Conservation (phyloP, 2,113 vertebrate genomes). For the Phasianus colchicus region DNA sequence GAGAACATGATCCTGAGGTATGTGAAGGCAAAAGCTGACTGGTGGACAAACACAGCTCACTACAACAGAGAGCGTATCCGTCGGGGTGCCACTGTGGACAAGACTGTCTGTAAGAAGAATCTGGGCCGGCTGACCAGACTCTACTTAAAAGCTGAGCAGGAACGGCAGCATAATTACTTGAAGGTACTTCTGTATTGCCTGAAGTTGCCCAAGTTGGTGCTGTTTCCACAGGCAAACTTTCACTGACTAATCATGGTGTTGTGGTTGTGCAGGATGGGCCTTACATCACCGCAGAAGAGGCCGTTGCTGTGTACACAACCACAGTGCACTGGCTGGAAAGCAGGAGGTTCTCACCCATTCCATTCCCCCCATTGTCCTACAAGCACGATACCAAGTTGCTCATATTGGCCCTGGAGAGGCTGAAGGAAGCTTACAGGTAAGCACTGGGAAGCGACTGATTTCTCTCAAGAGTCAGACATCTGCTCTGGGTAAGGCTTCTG, state of each 20-base stretch:
- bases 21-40: conserved; percentile 98
- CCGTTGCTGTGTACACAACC: conserved; percentile 98
- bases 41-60: conserved; percentile 99
- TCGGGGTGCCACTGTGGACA: conserved; percentile 98
- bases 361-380: conserved; percentile 95
- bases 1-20: conserved; percentile 99
- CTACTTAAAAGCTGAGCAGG: conserved; percentile 98
- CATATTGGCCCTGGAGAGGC: conserved; percentile 95
- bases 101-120: conserved; percentile 99
- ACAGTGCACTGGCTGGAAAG: conserved; percentile 99
- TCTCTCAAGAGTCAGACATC: background rate
- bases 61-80: conserved; percentile 98
- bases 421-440: conserved; percentile 99
- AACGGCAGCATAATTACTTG: conserved; percentile 98
- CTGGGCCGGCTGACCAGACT: conserved; percentile 94
- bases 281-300: conserved; percentile 98
- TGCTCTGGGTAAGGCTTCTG: background rate
- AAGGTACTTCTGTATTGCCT: conserved; percentile 81
- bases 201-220: background rate
- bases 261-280: conserved; percentile 88
- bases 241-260: background rate
- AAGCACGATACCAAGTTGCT: conserved; percentile 99
- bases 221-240: background rate
- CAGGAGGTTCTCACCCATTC: conserved; percentile 96
- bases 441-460: background rate